Base-by-base conservation (phyloP, 2,113 vertebrate genomes). In the Pygoscelis antarcticus region DNA sequence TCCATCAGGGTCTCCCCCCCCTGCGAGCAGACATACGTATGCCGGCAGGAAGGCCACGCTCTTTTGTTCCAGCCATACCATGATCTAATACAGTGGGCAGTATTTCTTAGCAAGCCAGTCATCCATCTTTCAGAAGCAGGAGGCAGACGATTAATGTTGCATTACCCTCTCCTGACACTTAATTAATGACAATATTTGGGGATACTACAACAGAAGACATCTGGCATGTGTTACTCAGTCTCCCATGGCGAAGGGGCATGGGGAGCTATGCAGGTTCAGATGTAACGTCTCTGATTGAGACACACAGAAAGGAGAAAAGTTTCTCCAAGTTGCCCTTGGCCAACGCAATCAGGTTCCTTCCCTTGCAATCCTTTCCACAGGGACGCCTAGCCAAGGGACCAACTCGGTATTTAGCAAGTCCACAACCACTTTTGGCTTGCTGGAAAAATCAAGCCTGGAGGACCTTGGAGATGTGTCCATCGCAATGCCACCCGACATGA, bases 1-100 rank as follows among this genome's bases (percentile, higher is more conserved):
- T 38, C 91, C 68, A 83, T 54, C 30, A 8, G 76, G 49, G 17
- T 65, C 38, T 87, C 26, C 18, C 27, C 55, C 51, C n/a, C 1
- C 65, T 34, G 36, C 0, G 16, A 87, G 70, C 57, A 89, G 65
- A 81, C n/a, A 38, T 20, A 71, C 1, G 0, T 30, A 44, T 0
- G 3, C n/a, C 2, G 0, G 51, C 1, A 5, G 70, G 81, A 87
- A 89, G 74, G 91, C 81, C 57, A 44, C 0, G 44, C 44, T 91
- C 94, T 87, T 94, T 94, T 95, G 81, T 91, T 94, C 82, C 87
- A 89, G 46, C 32, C 57, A 40, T 46, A 79, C 60, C 69, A 68
- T 91, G 89, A 94, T 58, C 61, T 95, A 89, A 92, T 36, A 17
- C 23, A 60, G 52, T 0, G 11, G 40, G 38, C 23, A 68, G 25